A percentile compares a stretch with the other conserved stretches of the same genome.
Evolutionary conservation across 2,797 vertebrate species (phyloP).

Genomic region (Neostethus bicornis): DNA sequence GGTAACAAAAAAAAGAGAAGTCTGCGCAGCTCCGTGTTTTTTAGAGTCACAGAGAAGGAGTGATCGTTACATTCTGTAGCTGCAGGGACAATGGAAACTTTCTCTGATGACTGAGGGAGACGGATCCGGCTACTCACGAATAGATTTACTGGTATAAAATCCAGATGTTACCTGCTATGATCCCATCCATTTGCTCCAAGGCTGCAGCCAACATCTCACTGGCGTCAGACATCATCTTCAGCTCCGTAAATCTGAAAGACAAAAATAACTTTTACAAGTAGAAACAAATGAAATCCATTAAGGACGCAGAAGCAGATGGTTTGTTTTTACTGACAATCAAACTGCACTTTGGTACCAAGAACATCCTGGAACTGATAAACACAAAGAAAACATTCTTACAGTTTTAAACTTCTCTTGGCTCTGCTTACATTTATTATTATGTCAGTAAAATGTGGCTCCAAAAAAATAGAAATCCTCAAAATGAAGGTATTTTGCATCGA

Average conservation of each 20-base stretch:
- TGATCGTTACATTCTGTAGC: conserved; percentile 70
- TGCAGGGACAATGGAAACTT: conserved; percentile 73
- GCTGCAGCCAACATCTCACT: conserved; percentile 98
- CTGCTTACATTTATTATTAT: too few relatives aligned
- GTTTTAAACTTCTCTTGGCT: too few relatives aligned
- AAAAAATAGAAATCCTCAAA: too few relatives aligned
- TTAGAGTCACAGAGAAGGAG: conserved; percentile 60
- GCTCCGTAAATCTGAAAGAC: conserved; percentile 59
- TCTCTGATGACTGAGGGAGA: conserved; percentile 45
- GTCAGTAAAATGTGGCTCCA: too few relatives aligned
- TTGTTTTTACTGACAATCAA: too few relatives aligned
- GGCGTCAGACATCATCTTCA: conserved; percentile 94
- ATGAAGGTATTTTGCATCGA: too few relatives aligned
- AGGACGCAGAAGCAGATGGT: too few relatives aligned
- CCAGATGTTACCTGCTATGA: conserved; percentile 90
- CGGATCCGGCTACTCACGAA: conserved; percentile 26
- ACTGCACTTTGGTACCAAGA: too few relatives aligned
- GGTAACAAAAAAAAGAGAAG: conserved; percentile 46
- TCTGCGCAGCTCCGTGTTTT: conserved; percentile 56
- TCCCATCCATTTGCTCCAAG: conserved; percentile 98
- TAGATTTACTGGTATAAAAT: conserved; percentile 26
- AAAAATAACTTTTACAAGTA: conserved; percentile 4
- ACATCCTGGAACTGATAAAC: too few relatives aligned
- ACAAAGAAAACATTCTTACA: too few relatives aligned
- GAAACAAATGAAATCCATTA: background rate